Evolutionary conservation across 92 coral and sea anemone species (phyloP), one percentile per base, ranked within the genome.

Genomic region (Umimayanthus chanpuru): DNA sequence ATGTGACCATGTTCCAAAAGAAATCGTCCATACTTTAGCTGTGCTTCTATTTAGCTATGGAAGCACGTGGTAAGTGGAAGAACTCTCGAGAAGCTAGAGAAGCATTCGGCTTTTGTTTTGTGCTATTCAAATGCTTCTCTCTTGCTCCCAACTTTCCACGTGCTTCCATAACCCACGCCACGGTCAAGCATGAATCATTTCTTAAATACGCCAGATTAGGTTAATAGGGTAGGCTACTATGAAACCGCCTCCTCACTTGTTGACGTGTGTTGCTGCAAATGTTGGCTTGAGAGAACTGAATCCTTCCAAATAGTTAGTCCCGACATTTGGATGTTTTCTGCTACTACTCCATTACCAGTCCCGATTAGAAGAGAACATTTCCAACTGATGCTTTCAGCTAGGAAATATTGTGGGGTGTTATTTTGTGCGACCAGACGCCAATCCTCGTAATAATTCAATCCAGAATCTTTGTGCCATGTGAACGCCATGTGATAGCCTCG

Each of bases 321-420:
- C 23, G 40, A 77, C 36, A 77, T 77, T 47, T 77, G 81, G 5
- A 77, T 77, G 81, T 77, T 77, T 77, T 77, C 81, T 25, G 81
- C 29, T 6, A 9, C 56, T 7, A 39, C 14, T 28, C 14, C 64
- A 23, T 44, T 1, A 28, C 36, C 25, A 61, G 18, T 77, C 29
- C 81, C 81, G 25, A 77, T 9, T 25, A 47, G 0, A 26, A 77
- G 81, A 40, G 4, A 6, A 8, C 8, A 0, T n/a, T 9, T 26
- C 2, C 20, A 21, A 43, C 40, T 7, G n/a, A 18, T 43, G 6
- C 25, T 23, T 77, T 3, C 30, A 25, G 38, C 10, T 77, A 32
- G 36, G 36, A 32, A 32, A 32, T 38, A 14, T 2, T n/a, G 1
- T n/a, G 81, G 81, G 16, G 18, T 5, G 36, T 47, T 14, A 4